Percentiles rank a stretch among this genome's conserved stretches.
Evolutionary conservation across 2,888 invertebrate species (phyloP).

Genomic region (Phytoseiulus persimilis): DNA sequence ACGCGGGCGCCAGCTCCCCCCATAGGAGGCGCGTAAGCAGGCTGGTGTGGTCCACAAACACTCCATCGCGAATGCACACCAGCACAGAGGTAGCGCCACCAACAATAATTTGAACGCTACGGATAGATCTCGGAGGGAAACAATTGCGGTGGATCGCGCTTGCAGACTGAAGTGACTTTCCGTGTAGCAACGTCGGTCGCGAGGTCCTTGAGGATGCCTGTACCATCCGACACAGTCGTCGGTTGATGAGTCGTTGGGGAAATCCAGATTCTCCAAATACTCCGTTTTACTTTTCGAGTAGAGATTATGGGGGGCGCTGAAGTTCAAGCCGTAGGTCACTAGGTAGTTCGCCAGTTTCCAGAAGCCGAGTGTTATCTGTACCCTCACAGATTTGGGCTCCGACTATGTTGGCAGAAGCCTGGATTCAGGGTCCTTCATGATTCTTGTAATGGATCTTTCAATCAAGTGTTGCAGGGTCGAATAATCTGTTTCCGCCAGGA

Average conservation of each 20-base stretch:
- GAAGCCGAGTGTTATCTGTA: not conserved
- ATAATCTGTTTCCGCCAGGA: not conserved
- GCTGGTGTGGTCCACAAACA: not conserved
- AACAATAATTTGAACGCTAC: not conserved
- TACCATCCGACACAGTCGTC: not conserved
- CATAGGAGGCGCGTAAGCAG: not conserved
- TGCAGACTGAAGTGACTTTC: not conserved
- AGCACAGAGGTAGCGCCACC: not conserved
- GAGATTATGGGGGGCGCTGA: not conserved
- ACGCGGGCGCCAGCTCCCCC: no score
- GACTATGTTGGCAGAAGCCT: not conserved
- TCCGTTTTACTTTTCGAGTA: not conserved
- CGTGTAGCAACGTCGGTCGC: not conserved
- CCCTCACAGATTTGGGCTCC: not conserved
- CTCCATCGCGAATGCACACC: not conserved
- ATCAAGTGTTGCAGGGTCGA: not conserved
- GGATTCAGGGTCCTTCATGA: not conserved
- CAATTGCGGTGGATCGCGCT: not conserved
- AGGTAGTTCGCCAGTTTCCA: constrained; percentile 8
- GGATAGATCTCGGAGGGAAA: not conserved
- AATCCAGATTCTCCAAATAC: not conserved
- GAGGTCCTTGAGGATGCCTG: not conserved
- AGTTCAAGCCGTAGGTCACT: not conserved
- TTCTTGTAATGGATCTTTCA: not conserved
- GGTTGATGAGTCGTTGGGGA: not conserved